Conservation (phyloP, 2,797 vertebrate species). For the Sebastes trivittatus region DNA sequence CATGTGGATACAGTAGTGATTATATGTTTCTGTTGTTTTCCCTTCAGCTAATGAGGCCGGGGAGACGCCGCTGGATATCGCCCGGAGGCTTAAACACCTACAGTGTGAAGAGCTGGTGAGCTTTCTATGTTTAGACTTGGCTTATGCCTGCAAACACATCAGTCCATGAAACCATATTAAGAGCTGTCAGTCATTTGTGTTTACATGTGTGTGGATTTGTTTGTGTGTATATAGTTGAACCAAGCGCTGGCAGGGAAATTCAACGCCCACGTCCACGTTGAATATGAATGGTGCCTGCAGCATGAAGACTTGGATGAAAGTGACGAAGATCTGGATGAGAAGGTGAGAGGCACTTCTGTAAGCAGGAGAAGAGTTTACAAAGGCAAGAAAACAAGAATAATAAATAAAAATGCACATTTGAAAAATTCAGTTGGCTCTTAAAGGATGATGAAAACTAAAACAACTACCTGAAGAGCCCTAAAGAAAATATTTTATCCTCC, state of each 20-base stretch:
- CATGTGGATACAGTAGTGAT: slow-evolving; percentile 43
- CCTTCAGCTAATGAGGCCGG: slow-evolving; percentile 93
- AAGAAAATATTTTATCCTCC: neutral
- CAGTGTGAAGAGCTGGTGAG: slow-evolving; percentile 98
- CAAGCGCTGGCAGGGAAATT: slow-evolving; percentile 95
- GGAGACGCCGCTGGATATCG: slow-evolving; percentile 96
- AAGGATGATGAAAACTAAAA: neutral
- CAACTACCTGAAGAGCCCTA: neutral
- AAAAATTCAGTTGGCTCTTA: neutral
- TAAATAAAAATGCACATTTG: neutral
- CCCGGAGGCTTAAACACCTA: slow-evolving; percentile 91
- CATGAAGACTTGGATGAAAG: slow-evolving; percentile 97
- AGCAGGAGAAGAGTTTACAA: neutral
- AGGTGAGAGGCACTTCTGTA: slow-evolving; percentile 70
- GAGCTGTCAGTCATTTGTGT: neutral
- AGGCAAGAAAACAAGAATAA: neutral
- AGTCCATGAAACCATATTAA: neutral
- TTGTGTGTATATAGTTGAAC: slow-evolving; percentile 82
- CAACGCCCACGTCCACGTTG: slow-evolving; percentile 96
- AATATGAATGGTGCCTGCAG: slow-evolving; percentile 98
- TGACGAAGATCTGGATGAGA: slow-evolving; percentile 97
- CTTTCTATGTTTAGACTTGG: neutral
- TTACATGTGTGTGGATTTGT: slow-evolving; percentile 11
- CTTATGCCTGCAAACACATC: neutral
- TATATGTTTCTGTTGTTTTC: slow-evolving; percentile 42